Conservation (phyloP, 2,113 vertebrate genomes). For the Pseudopipra pipra region DNA sequence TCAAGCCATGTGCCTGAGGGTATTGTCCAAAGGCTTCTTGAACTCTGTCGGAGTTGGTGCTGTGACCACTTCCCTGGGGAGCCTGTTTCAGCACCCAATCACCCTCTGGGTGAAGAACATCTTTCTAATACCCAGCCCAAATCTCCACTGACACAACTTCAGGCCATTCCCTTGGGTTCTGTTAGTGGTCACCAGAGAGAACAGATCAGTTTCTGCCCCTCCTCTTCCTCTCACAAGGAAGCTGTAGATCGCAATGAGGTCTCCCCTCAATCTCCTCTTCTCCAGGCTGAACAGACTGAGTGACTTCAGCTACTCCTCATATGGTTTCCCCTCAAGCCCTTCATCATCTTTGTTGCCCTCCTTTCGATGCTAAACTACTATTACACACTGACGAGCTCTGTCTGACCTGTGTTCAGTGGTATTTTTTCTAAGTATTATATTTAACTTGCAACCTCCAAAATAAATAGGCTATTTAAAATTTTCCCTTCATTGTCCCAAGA, state of each 20-base stretch:
- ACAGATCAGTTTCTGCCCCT: not conserved
- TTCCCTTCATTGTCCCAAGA: not conserved
- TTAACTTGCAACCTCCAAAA: not conserved
- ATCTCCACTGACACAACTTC: not conserved
- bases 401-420: not conserved
- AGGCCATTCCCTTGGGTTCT: not conserved
- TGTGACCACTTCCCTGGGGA: not conserved
- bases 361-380: not conserved
- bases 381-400: not conserved
- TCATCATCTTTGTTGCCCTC: not conserved
- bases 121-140: not conserved
- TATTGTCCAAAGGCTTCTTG: not conserved
- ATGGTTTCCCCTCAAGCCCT: not conserved
- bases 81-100: not conserved
- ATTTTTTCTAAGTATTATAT: not conserved
- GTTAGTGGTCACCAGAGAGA: not conserved
- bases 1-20: not conserved
- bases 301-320: not conserved
- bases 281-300: not conserved
- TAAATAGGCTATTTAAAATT: not conserved
- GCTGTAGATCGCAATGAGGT: not conserved
- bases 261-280: not conserved
- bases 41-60: not conserved
- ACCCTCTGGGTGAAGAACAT: not conserved
- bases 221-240: not conserved